A percentile compares a stretch with the other conserved stretches of the same genome.
phyloP scores from a whole-genome alignment of 2,113 vertebrate genomes.

The Spea multiplicata region DNA sequence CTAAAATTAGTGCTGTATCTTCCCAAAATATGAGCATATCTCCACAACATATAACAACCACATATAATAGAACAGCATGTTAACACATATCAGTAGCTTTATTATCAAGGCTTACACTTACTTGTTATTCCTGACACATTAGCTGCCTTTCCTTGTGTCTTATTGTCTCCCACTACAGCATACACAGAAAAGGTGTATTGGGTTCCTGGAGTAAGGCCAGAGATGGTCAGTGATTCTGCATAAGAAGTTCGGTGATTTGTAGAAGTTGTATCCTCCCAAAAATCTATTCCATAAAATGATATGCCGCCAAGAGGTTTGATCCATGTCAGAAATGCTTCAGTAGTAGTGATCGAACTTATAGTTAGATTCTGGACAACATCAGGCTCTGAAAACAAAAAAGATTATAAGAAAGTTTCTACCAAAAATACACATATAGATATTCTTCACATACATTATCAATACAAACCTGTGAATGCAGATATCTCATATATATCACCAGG shows the following conservation, averaged over 20 bases:
- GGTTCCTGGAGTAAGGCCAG: slow-evolving; percentile 1
- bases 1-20: too few species aligned
- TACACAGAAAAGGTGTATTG: background rate
- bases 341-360: background rate
- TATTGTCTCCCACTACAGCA: background rate
- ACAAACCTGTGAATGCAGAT: too few species aligned
- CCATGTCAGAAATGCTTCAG: background rate
- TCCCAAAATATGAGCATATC: too few species aligned
- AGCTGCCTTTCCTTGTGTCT: background rate
- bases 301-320: background rate
- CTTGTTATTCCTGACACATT: background rate
- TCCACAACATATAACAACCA: too few species aligned
- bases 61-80: too few species aligned
- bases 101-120: background rate
- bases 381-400: background rate
- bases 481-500: too few species aligned
- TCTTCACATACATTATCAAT: background rate
- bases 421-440: background rate
- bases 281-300: too few species aligned
- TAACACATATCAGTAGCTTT: too few species aligned
- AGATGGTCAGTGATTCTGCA: background rate
- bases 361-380: background rate
- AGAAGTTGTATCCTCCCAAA: too few species aligned
- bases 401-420: background rate
- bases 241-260: too few species aligned